A percentile compares a stretch with the other conserved stretches of the same genome.
phyloP scores from a whole-genome alignment of 2,113 vertebrate species.

The Dromaius novaehollandiae region DNA sequence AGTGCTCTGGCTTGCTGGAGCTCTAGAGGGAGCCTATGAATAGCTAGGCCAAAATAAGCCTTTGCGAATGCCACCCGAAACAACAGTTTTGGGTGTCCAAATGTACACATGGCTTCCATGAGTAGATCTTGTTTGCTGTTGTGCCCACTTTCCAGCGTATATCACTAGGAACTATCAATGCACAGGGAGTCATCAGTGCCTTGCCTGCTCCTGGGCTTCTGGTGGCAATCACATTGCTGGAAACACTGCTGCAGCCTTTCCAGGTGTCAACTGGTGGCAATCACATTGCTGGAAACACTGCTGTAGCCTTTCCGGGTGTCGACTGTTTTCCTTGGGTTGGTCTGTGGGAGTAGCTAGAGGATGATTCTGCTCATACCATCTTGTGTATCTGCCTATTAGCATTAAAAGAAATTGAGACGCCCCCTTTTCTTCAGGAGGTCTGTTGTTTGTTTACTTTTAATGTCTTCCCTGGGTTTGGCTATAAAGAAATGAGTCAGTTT shows the following conservation, averaged over 20 bases:
- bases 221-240: rapidly evolving
- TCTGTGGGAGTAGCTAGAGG: neutral
- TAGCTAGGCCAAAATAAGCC: rapidly evolving
- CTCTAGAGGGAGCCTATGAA: neutral
- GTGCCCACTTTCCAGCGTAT: neutral
- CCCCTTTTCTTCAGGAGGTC: slow-evolving; percentile 38
- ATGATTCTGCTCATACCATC: neutral
- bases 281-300: rapidly evolving
- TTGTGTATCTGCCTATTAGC: neutral
- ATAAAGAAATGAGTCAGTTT: slow-evolving; percentile 64
- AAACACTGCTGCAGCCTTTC: neutral
- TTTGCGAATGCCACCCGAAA: neutral
- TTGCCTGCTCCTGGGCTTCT: neutral
- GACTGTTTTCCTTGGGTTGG: rapidly evolving
- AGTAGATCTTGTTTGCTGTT: neutral
- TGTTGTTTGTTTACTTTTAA: slow-evolving; percentile 47
- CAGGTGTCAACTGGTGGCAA: neutral
- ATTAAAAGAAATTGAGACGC: neutral
- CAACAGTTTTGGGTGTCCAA: neutral
- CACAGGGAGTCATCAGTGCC: neutral
- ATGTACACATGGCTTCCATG: rapidly evolving
- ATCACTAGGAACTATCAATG: neutral
- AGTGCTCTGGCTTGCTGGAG: neutral
- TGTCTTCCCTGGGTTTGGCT: neutral
- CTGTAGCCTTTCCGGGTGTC: rapidly evolving